Percentiles rank a stretch among this genome's conserved stretches.
These are phyloP conservation scores for Dendroctonus ponderosae DNA, from an alignment of 1,140 invertebrate species.

Conservation along the genomic window DNA sequence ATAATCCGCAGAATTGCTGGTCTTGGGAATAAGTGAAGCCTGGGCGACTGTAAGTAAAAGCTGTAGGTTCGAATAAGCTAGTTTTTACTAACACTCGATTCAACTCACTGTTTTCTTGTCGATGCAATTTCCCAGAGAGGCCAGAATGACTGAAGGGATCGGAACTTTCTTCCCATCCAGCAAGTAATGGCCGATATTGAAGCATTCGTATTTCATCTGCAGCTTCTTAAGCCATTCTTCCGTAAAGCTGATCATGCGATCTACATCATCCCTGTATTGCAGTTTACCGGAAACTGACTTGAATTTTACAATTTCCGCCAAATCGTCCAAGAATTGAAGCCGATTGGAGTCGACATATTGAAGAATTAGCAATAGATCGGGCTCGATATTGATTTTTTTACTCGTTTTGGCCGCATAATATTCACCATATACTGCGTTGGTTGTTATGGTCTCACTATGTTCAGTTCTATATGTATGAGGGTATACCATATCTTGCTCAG, in stretches of 20 bases:
- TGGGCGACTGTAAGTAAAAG: no score
- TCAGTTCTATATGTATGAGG: conserved; percentile 47
- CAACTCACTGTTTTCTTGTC: conserved; percentile 42
- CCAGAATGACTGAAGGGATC: conserved; percentile 45
- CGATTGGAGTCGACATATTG: conserved; percentile 45
- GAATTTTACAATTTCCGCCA: conserved; percentile 42
- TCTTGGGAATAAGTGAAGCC: no score
- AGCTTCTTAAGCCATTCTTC: conserved; percentile 45
- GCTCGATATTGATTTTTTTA: conserved; percentile 46
- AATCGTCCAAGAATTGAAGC: conserved; percentile 39
- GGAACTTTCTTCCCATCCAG: conserved; percentile 40
- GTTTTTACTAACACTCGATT: background rate
- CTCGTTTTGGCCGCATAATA: conserved; percentile 41
- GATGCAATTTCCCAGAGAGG: conserved; percentile 36
- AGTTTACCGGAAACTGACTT: conserved; percentile 41
- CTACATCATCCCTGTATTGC: conserved; percentile 39
- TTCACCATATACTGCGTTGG: conserved; percentile 45
- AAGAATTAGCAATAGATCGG: conserved; percentile 40
- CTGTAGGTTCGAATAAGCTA: background rate
- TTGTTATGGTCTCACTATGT: conserved; percentile 48
- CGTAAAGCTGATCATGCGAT: conserved; percentile 40
- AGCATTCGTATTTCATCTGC: conserved; percentile 46
- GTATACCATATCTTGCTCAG: conserved; percentile 41
- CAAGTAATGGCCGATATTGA: conserved; percentile 43
- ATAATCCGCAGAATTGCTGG: no score